phyloP scores from a whole-genome alignment of 2,797 vertebrate genomes.

The Anguilla pacifica region DNA sequence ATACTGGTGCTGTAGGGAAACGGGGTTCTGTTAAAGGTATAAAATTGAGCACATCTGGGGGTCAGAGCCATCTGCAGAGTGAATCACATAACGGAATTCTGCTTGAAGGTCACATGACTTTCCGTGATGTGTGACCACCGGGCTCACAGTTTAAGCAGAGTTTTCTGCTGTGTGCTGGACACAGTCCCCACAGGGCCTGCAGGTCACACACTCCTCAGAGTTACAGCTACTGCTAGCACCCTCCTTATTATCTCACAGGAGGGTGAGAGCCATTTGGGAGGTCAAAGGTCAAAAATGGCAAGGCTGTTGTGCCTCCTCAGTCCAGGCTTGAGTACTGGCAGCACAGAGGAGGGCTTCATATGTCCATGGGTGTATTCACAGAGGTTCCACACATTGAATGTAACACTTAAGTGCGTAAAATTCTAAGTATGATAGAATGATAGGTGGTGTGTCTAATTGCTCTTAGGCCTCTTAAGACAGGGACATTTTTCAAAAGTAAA shows the following conservation, averaged over 20 bases:
- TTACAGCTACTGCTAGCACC: not conserved
- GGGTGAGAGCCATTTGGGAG: not conserved
- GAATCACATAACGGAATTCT: not conserved
- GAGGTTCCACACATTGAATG: not conserved
- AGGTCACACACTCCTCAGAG: not conserved
- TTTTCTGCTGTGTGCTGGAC: not conserved
- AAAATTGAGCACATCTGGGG: not conserved
- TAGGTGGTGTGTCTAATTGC: not conserved
- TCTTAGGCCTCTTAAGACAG: not conserved
- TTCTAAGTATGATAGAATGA: not conserved
- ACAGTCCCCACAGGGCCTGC: not conserved
- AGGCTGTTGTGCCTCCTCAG: not conserved
- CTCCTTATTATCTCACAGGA: conserved; percentile 10
- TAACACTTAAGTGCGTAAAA: conserved; percentile 1
- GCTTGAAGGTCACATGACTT: not conserved
- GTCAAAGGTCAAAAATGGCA: not conserved
- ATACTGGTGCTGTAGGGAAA: not conserved
- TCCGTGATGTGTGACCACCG: not conserved
- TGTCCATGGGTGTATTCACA: not conserved
- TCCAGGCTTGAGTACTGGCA: not conserved
- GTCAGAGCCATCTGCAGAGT: not conserved
- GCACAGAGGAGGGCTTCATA: not conserved
- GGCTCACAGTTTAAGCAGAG: not conserved
- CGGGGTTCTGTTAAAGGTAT: not conserved
- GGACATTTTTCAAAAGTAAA: not conserved